Conservation (phyloP, 2,113 vertebrate species). For the Serilophus lunatus region DNA sequence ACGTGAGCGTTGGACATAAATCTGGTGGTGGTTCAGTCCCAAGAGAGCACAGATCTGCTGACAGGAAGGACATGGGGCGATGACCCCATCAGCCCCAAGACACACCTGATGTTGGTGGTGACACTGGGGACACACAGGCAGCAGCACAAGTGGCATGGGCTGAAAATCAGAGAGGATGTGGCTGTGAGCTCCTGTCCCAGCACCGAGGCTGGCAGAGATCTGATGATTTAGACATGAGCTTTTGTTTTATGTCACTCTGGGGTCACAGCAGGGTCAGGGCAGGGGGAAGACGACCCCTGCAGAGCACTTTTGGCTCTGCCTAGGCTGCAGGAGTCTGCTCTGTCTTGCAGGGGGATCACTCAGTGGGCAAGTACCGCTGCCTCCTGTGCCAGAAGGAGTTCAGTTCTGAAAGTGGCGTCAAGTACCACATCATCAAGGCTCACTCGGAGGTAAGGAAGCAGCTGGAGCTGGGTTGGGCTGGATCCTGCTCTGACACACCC, state of each 20-base stretch:
- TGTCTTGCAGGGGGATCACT: slow-evolving; percentile 84
- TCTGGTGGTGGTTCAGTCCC: background rate
- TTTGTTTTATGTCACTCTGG: background rate
- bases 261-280: background rate
- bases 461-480: background rate
- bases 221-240: background rate
- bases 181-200: background rate
- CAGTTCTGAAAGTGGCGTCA: slow-evolving; percentile 95
- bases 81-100: background rate
- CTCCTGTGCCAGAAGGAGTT: slow-evolving; percentile 97
- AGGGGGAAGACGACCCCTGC: background rate
- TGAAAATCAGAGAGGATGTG: background rate
- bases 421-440: slow-evolving; percentile 97
- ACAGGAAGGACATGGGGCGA: rapidly evolving
- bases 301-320: rapidly evolving
- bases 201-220: rapidly evolving
- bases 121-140: background rate
- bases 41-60: background rate
- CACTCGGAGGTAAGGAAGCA: slow-evolving; percentile 88
- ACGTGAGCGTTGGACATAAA: background rate
- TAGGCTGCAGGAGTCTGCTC: background rate
- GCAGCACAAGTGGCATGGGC: rapidly evolving
- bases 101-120: background rate
- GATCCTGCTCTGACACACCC: rapidly evolving
- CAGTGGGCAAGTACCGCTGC: slow-evolving; percentile 91